phyloP scores from a whole-genome alignment of 1,140 invertebrate genomes.

The Muscidifurax raptorellus region DNA sequence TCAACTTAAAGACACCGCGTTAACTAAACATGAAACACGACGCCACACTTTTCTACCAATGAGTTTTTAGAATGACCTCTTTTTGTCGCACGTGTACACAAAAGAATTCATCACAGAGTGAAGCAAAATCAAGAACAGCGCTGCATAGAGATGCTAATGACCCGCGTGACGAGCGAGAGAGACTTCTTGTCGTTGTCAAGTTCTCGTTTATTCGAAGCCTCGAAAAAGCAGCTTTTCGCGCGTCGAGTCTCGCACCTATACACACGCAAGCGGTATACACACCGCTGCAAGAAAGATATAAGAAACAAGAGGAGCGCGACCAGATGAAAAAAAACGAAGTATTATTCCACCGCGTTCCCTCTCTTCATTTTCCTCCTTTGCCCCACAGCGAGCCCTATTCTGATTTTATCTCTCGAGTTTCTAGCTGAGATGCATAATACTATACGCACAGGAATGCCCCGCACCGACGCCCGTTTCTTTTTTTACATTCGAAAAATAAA shows the following conservation, averaged over 20 bases:
- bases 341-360: not conserved
- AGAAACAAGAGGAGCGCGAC: not conserved
- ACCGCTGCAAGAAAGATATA: not conserved
- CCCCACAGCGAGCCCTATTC: not conserved
- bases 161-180: not conserved
- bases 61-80: not conserved
- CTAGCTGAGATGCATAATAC: not conserved
- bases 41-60: not conserved
- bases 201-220: slow-evolving; percentile 26
- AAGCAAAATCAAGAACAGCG: not conserved
- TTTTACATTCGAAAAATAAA: not conserved
- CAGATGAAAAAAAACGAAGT: slow-evolving; percentile 21
- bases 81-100: not conserved
- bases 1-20: too few species aligned
- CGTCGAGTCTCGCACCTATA: not conserved
- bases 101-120: not conserved
- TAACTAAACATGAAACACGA: not conserved
- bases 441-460: not conserved
- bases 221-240: slow-evolving; percentile 10
- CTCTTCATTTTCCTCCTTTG: slow-evolving; percentile 10
- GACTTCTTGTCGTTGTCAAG: slow-evolving; percentile 34
- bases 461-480: not conserved
- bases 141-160: not conserved
- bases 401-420: slow-evolving; percentile 10
- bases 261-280: too few species aligned